Base-by-base conservation (phyloP, 2,797 vertebrate species). In the Limosa lapponica region DNA sequence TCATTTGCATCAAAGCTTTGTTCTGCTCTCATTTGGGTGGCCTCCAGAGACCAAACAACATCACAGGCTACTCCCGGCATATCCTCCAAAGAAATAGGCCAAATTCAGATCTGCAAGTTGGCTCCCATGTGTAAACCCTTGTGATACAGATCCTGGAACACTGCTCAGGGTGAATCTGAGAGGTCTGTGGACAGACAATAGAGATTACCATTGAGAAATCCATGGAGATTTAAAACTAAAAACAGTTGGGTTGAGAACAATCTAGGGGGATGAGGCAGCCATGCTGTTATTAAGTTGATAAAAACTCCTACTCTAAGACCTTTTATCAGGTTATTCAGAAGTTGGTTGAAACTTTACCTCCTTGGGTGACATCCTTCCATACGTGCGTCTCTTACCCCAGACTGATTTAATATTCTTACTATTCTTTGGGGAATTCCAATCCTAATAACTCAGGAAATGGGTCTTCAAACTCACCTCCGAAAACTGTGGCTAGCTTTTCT, bases 1-100 rank as follows among this genome's bases (percentile, higher is more conserved):
- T 95, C 88, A 84, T 96, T 88, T 93, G 89, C 95, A 89, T 96
- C 95, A 96, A 96, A 97, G 96, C 96, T 96, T 94, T 96, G 87
- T 93, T 95, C 93, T 91, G 87, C 91, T 97, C 94, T 96, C 92
- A 57, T 92, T 89, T 97, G 94, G 95, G 94, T 80, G 82, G 90
- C 95, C 94, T 96, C 89, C 85, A 95, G 96, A 95, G 90, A 89
- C 83, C 90, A 93, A 94, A 95, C 77, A 94, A 97, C 91, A 95
- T 94, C 95, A 84, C 94, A 95, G 90, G 67, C 96, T 94, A 25
- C 94, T 97, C 92, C 85, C 62, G 28, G 59, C 90, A 81, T 82
- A 75, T 96, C 39, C 77, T 94, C 89, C 81, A 25, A 52, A 97
- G 79, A 67, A 89, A 82, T 54, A 67, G 93, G 92, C 87, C 87